phyloP scores from a whole-genome alignment of 2,888 invertebrate genomes.

The Xestia rhomboidea region DNA sequence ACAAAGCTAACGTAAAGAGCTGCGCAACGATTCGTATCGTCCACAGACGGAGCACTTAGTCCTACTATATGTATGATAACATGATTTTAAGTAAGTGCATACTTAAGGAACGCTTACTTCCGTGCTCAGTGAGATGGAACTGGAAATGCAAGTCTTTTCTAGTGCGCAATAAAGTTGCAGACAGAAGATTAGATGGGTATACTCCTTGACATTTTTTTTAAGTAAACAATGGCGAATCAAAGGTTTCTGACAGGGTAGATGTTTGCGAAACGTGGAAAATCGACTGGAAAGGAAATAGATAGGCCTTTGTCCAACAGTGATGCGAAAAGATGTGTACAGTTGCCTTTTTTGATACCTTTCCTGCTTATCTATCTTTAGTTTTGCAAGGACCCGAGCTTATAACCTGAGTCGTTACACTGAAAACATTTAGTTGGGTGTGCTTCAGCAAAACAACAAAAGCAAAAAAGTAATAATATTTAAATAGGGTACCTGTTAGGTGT shows the following conservation, averaged over 20 bases:
- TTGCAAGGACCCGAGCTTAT: background rate
- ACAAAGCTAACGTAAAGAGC: slow-evolving; percentile 39
- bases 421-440: background rate
- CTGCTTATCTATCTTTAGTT: background rate
- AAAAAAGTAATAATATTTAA: background rate
- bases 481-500: background rate
- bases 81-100: slow-evolving; percentile 49
- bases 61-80: slow-evolving; percentile 57
- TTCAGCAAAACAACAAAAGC: background rate
- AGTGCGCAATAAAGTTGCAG: slow-evolving; percentile 4
- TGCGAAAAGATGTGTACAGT: background rate
- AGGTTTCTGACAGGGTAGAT: background rate
- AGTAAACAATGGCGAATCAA: background rate
- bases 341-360: background rate
- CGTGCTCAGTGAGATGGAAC: slow-evolving; percentile 40
- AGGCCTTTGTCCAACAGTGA: background rate
- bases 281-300: background rate
- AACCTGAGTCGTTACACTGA: background rate
- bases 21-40: slow-evolving; percentile 62
- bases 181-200: background rate
- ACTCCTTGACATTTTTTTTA: background rate
- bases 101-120: slow-evolving; percentile 42
- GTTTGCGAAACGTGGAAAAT: background rate
- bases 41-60: slow-evolving; percentile 56
- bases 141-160: slow-evolving; percentile 19